Base-by-base conservation (phyloP, 2,888 invertebrate species). In the Scaeva pyrastri region DNA sequence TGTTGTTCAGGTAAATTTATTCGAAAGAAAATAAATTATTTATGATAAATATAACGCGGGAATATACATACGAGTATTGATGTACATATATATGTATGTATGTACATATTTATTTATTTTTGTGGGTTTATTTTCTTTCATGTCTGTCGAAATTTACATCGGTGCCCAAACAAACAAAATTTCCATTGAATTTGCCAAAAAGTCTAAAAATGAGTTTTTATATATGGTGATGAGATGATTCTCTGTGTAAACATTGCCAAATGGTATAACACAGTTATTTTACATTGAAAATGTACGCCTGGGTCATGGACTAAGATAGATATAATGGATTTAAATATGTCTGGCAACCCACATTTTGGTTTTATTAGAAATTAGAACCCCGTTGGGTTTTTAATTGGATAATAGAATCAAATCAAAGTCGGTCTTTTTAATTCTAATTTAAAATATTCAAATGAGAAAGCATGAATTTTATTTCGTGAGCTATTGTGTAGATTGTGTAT, bases 301-400 rank as follows among this genome's bases (percentile, higher is more conserved):
- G 75, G 66, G 23, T 48, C 26, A 41, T 48, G 68, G 64, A 23
- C 68, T 52, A 21, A 39, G 14, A 12, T 1, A 43, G 14, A 2
- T n/a, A 58, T 55, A 77, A 52, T 73, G 68, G 48, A 31, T 58
- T 55, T 48, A 72, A 72, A 72, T 48, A 50, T 68, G 79, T 80
- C 73, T 80, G 43, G 66, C 58, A 74, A 66, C 66, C 58, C 76
- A 60, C 26, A 76, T 68, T 66, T 75, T 68, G 58, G 43, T 68
- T 68, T 50, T 50, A 52, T 52, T 55, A 62, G 60, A 52, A 21
- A 52, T 52, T 55, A 62, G 60, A 52, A 21, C 52, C 50, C 52
- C 60, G 41, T 60, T 52, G 68, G 21, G 68, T 68, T 68, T 68
- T 58, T 58, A 75, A 75, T 75, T 66, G 56, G 23, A 66, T 66